Percentiles rank a stretch among this genome's conserved stretches.
phyloP scores from a whole-genome alignment of 2,888 invertebrate genomes.

The Patella ulyssiponensis region DNA sequence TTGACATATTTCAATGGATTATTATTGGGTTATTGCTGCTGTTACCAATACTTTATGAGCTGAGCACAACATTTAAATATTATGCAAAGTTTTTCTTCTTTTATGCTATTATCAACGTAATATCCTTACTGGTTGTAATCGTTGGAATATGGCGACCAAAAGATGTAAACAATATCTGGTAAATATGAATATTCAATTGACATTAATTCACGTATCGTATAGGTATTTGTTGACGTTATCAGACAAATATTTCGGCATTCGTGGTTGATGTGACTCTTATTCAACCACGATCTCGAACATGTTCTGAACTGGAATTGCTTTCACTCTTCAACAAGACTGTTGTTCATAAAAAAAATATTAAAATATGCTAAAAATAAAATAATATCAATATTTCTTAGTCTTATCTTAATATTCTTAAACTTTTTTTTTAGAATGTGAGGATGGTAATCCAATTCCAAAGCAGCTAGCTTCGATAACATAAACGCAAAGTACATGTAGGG shows the following conservation, averaged over 20 bases:
- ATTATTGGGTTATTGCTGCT: slow-evolving; percentile 51
- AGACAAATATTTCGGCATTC: background rate
- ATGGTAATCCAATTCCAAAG: too few species aligned
- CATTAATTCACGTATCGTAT: background rate
- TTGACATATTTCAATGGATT: slow-evolving; percentile 51
- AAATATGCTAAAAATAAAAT: too few species aligned
- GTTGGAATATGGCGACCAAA: slow-evolving; percentile 44
- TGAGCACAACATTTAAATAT: slow-evolving; percentile 57
- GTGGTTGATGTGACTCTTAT: background rate
- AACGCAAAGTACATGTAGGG: too few species aligned
- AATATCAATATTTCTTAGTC: too few species aligned
- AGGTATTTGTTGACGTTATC: background rate
- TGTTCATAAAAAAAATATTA: too few species aligned
- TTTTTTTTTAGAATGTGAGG: too few species aligned
- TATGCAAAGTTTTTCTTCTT: slow-evolving; percentile 58
- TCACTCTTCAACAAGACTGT: too few species aligned
- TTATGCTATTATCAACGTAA: slow-evolving; percentile 44
- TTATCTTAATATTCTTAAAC: too few species aligned
- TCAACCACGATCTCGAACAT: too few species aligned
- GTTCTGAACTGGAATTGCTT: too few species aligned
- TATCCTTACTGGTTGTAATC: slow-evolving; percentile 41
- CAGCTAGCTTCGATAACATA: too few species aligned
- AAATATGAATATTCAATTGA: background rate
- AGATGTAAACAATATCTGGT: slow-evolving; percentile 52
- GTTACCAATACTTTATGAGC: slow-evolving; percentile 56